Conservation (phyloP, 2,113 vertebrate genomes). For the Saccopteryx leptura region DNA sequence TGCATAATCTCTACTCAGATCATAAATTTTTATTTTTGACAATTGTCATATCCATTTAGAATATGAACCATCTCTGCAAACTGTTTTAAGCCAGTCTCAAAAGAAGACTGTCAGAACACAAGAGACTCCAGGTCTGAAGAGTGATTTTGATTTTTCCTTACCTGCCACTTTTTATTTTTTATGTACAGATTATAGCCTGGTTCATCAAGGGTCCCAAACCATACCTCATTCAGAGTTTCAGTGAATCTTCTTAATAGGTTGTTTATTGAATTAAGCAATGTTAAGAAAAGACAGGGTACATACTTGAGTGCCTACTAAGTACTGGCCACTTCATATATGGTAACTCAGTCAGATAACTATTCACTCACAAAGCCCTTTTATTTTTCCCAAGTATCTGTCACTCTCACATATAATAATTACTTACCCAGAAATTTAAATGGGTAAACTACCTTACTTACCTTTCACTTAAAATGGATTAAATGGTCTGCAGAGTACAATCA, state of each 20-base stretch:
- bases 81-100: slow-evolving; percentile 60
- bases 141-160: slow-evolving; percentile 29
- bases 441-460: background rate
- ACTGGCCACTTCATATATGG: background rate
- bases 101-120: slow-evolving; percentile 64
- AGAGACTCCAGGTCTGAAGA: slow-evolving; percentile 71
- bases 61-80: slow-evolving; percentile 73
- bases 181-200: background rate
- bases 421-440: background rate
- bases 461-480: background rate
- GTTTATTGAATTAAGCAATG: background rate
- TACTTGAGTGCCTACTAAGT: background rate
- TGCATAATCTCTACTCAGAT: background rate
- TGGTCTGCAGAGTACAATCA: slow-evolving; percentile 27
- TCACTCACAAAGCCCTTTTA: background rate
- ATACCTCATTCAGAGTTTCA: background rate
- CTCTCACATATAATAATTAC: background rate
- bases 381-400: background rate
- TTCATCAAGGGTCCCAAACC: background rate
- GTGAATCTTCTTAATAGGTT: background rate
- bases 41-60: slow-evolving; percentile 56
- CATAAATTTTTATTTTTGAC: slow-evolving; percentile 38
- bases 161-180: background rate
- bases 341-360: slow-evolving; percentile 25
- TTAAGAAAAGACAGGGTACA: background rate